Conservation (phyloP, 1,140 invertebrate genomes). For the Watersipora subatra region DNA sequence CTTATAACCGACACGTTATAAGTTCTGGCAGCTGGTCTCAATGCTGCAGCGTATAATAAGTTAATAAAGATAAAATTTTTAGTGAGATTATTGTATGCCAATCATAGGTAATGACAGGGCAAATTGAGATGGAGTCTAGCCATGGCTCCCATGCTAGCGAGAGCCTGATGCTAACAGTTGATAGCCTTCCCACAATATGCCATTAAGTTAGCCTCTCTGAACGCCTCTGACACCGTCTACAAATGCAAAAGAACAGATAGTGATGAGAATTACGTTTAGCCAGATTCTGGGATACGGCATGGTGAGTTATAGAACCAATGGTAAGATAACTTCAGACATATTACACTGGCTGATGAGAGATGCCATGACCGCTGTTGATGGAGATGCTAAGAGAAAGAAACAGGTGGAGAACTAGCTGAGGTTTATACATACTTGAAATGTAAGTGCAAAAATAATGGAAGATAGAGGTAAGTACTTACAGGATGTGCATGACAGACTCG, state of each 20-base stretch:
- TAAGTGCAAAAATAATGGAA: background rate
- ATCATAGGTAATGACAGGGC: background rate
- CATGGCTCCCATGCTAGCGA: background rate
- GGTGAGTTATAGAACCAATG: background rate
- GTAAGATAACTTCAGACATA: background rate
- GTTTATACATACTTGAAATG: background rate
- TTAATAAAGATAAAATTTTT: background rate
- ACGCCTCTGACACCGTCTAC: slow-evolving; percentile 88
- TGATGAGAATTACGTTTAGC: background rate
- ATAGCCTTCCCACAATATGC: slow-evolving; percentile 95
- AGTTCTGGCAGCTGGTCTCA: background rate
- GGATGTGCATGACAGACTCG: slow-evolving; percentile 98
- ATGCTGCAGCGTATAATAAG: background rate
- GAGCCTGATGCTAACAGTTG: slow-evolving; percentile 58
- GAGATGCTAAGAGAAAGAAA: background rate
- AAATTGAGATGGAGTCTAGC: background rate
- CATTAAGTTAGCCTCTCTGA: slow-evolving; percentile 88
- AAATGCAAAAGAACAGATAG: background rate
- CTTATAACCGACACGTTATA: background rate
- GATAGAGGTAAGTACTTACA: slow-evolving; percentile 48
- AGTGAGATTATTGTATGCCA: background rate
- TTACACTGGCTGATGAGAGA: background rate
- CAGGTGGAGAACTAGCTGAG: background rate
- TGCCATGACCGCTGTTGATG: slow-evolving; percentile 12
- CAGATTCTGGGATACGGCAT: background rate